phyloP scores from a whole-genome alignment of 2,797 vertebrate species.

The Fistularia commersonii region DNA sequence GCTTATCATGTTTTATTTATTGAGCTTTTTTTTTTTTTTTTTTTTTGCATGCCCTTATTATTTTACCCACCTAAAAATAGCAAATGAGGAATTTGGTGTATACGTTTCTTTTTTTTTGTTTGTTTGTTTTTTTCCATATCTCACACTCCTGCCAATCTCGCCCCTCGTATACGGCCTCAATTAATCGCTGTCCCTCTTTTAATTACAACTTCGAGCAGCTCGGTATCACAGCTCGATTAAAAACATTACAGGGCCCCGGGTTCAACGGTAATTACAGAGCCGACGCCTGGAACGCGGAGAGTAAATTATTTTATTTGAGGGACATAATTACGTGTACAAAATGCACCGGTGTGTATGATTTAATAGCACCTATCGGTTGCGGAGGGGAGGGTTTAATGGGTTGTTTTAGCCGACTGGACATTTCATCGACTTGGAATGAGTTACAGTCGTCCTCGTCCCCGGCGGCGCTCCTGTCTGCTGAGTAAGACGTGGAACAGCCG shows the following conservation, averaged over 20 bases:
- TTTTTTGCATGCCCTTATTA: slow-evolving; percentile 54
- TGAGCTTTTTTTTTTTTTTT: slow-evolving; percentile 56
- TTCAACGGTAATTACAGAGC: slow-evolving; percentile 59
- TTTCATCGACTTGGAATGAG: slow-evolving; percentile 46
- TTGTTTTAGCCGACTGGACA: slow-evolving; percentile 40
- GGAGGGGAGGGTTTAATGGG: slow-evolving; percentile 47
- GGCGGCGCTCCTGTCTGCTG: slow-evolving; percentile 3
- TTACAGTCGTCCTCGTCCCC: slow-evolving; percentile 29
- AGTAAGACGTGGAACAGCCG: slow-evolving; percentile 8
- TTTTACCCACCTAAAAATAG: slow-evolving; percentile 47
- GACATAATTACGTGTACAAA: slow-evolving; percentile 57
- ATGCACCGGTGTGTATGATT: slow-evolving; percentile 54
- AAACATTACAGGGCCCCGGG: slow-evolving; percentile 50
- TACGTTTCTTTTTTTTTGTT: not conserved
- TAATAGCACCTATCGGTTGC: slow-evolving; percentile 45
- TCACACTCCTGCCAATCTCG: slow-evolving; percentile 50
- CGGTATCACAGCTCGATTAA: slow-evolving; percentile 64
- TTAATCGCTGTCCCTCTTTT: slow-evolving; percentile 59
- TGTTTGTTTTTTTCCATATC: slow-evolving; percentile 27
- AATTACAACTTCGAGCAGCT: slow-evolving; percentile 59
- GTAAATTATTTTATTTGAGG: slow-evolving; percentile 65
- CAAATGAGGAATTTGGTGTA: slow-evolving; percentile 40
- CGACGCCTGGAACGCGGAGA: slow-evolving; percentile 40
- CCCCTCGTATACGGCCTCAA: slow-evolving; percentile 8
- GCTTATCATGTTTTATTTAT: slow-evolving; percentile 61